Evolutionary conservation across 2,888 invertebrate genomes (phyloP).

Genomic region (Ophonus ardosiacus): DNA sequence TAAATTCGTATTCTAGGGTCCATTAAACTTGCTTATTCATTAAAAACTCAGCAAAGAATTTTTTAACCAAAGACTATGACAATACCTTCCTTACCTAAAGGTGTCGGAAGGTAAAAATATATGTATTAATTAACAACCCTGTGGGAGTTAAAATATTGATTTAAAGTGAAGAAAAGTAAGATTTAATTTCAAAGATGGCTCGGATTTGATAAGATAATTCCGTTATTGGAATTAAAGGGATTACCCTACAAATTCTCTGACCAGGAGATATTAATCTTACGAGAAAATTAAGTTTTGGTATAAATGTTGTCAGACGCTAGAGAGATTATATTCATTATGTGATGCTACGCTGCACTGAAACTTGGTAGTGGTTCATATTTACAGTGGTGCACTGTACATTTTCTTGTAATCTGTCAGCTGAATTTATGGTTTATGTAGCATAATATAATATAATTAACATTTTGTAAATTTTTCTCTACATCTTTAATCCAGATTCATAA

Average conservation of each 20-base stretch:
- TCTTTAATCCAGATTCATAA: no score
- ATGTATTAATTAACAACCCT: not conserved
- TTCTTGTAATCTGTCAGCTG: no score
- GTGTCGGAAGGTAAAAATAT: no score
- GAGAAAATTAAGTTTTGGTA: conserved; percentile 26
- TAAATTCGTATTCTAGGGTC: no score
- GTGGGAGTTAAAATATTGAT: conserved; percentile 7
- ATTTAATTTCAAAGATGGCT: conserved; percentile 18
- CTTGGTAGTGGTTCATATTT: not conserved
- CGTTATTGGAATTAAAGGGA: conserved; percentile 27
- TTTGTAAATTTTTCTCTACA: no score
- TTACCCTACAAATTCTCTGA: conserved; percentile 17
- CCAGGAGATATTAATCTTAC: conserved; percentile 32
- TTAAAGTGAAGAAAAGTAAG: not conserved
- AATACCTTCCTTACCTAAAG: no score
- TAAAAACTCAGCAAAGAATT: no score
- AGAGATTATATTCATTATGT: not conserved
- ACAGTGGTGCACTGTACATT: no score
- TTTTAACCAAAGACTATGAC: no score
- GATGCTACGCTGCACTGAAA: not conserved
- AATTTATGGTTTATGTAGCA: no score
- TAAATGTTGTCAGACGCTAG: conserved; percentile 13
- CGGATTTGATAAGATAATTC: conserved; percentile 28
- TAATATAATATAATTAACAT: no score
- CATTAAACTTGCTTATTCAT: no score